phyloP scores from a whole-genome alignment of 1,140 invertebrate genomes.

The Heliconius hewitsoni region DNA sequence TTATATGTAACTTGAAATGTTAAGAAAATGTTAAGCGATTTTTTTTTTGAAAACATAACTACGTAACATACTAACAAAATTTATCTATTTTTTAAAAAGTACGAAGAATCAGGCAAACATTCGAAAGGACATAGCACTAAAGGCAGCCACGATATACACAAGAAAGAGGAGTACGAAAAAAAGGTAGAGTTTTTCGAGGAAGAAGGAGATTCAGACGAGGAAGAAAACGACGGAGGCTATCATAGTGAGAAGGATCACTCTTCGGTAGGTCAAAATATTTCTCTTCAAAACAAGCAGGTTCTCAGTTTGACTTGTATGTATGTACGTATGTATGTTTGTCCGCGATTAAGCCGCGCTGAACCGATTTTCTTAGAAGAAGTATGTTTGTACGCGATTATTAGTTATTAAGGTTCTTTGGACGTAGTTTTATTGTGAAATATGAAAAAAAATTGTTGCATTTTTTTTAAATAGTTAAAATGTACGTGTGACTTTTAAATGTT shows the following conservation, averaged over 20 bases:
- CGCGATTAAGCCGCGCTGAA: no score
- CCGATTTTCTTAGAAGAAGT: no score
- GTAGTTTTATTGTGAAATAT: no score
- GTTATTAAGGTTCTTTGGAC: no score
- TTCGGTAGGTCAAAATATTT: conserved; percentile 65
- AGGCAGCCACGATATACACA: conserved; percentile 87
- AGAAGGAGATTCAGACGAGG: conserved; percentile 84
- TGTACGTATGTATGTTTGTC: no score
- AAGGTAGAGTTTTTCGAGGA: conserved; percentile 88
- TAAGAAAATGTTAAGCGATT: neutral
- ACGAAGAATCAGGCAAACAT: conserved; percentile 85
- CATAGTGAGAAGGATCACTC: conserved; percentile 81
- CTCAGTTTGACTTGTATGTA: no score
- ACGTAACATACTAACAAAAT: neutral
- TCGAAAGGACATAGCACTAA: conserved; percentile 87
- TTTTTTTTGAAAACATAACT: neutral
- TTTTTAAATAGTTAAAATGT: no score
- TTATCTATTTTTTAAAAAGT: conserved; percentile 56
- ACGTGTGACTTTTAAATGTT: no score
- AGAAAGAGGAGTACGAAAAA: conserved; percentile 88
- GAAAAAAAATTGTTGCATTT: no score
- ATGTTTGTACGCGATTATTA: no score
- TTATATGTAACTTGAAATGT: neutral
- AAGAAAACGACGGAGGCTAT: conserved; percentile 84
- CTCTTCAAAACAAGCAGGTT: no score